A percentile compares a stretch with the other conserved stretches of the same genome.
Evolutionary conservation across 2,888 invertebrate genomes (phyloP).

Genomic region (Cosmia trapezina): DNA sequence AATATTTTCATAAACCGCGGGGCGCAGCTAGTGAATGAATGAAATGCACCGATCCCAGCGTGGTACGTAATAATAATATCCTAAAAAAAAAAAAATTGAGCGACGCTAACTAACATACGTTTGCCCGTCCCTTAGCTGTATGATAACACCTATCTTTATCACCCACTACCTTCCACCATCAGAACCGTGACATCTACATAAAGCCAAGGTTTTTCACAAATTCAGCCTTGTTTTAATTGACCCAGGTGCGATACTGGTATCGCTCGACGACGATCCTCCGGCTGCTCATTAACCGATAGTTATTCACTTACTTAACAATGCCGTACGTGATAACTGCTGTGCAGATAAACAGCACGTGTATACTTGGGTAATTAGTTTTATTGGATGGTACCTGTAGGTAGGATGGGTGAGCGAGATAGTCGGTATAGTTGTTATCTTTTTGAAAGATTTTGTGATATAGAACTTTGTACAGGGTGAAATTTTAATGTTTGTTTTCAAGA

Average conservation of each 20-base stretch:
- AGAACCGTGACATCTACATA: neutral
- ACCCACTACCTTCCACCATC: neutral
- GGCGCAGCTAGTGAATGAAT: too few species aligned
- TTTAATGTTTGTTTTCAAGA: too few species aligned
- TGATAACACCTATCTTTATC: neutral
- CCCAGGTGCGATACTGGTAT: slow-evolving; percentile 59
- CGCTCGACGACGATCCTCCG: slow-evolving; percentile 72
- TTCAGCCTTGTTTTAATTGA: slow-evolving; percentile 62
- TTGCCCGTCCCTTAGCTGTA: neutral
- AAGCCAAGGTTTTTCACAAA: slow-evolving; percentile 51
- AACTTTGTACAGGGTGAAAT: too few species aligned
- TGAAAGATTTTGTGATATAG: neutral
- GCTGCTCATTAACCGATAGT: slow-evolving; percentile 84
- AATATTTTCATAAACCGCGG: too few species aligned
- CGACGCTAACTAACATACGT: neutral
- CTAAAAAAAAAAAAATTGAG: neutral
- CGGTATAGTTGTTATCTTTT: neutral
- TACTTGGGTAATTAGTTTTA: slow-evolving; percentile 48
- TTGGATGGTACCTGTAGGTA: slow-evolving; percentile 6
- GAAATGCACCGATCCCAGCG: too few species aligned
- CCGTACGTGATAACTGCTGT: slow-evolving; percentile 64
- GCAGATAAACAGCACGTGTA: slow-evolving; percentile 57
- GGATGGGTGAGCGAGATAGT: neutral
- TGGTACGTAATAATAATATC: too few species aligned
- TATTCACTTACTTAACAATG: slow-evolving; percentile 81